Conservation (phyloP, 2,797 vertebrate species). For the Dendrocincla fuliginosa region DNA sequence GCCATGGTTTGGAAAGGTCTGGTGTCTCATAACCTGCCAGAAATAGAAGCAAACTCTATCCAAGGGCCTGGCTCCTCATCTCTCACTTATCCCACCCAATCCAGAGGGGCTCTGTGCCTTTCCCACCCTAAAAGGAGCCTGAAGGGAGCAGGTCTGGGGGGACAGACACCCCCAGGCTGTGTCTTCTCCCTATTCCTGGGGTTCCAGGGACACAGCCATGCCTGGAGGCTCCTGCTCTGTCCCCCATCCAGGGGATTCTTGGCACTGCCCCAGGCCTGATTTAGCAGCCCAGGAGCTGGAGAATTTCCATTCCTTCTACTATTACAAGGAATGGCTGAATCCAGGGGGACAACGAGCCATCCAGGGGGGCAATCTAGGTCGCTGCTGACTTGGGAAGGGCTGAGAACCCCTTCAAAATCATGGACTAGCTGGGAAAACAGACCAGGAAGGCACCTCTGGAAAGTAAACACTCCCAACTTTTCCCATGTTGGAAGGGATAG, state of each 20-base stretch:
- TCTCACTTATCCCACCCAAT: neutral
- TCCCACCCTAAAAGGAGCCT: neutral
- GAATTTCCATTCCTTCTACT: constrained; percentile 39
- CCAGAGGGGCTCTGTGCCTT: neutral
- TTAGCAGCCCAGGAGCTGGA: constrained; percentile 32
- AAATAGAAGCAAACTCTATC: constrained; percentile 41
- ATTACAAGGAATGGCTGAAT: constrained; percentile 32
- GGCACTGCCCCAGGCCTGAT: neutral
- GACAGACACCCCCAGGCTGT: neutral
- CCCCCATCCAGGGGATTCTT: neutral
- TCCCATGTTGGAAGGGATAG: neutral
- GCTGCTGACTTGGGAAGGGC: neutral
- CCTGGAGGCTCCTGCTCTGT: neutral
- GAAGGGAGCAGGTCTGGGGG: neutral
- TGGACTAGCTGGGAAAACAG: rapidly evolving
- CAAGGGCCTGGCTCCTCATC: neutral
- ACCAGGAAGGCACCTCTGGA: neutral
- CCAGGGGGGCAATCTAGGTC: neutral
- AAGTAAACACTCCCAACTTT: neutral
- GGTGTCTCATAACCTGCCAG: neutral
- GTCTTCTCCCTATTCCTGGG: neutral
- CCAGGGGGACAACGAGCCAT: neutral
- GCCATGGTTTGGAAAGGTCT: neutral
- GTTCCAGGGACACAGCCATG: neutral
- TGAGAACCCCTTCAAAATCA: neutral